Percentiles rank a stretch among this genome's conserved stretches.
phyloP scores from a whole-genome alignment of 2,113 vertebrate species.

The Eudyptes chrysolophus region DNA sequence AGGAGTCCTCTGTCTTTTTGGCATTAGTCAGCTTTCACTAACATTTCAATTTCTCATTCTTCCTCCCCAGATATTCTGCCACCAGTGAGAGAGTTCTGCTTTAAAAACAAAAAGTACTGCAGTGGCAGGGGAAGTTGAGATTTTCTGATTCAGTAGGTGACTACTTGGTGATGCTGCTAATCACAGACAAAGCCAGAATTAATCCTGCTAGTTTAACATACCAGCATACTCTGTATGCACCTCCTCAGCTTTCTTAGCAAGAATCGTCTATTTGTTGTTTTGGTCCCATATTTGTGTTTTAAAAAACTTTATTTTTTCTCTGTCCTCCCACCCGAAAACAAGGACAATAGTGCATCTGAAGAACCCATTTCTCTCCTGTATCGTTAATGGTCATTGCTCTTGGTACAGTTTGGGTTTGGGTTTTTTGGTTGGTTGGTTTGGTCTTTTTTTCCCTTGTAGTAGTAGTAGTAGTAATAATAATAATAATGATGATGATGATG shows the following conservation, averaged over 20 bases:
- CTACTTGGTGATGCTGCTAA: neutral
- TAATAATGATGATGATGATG: too few species aligned
- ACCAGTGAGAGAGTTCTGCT: neutral
- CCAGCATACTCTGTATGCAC: neutral
- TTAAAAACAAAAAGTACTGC: neutral
- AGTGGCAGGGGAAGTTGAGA: neutral
- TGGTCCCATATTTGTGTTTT: neutral
- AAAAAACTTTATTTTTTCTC: neutral
- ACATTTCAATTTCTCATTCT: neutral
- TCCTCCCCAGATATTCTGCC: neutral
- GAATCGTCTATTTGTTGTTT: neutral
- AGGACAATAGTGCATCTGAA: neutral
- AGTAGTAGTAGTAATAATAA: neutral
- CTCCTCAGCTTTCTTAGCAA: neutral
- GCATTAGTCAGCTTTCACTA: neutral
- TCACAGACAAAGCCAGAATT: neutral
- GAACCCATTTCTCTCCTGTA: neutral
- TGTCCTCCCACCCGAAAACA: neutral
- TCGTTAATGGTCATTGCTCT: neutral
- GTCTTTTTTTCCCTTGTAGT: neutral
- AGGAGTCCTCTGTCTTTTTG: neutral
- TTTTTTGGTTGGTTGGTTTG: neutral
- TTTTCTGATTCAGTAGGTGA: neutral
- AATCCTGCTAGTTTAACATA: neutral
- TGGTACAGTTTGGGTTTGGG: neutral